These are phyloP conservation scores for Mobula hypostoma DNA, from an alignment of 2,113 vertebrate species.

Conservation along the genomic window DNA sequence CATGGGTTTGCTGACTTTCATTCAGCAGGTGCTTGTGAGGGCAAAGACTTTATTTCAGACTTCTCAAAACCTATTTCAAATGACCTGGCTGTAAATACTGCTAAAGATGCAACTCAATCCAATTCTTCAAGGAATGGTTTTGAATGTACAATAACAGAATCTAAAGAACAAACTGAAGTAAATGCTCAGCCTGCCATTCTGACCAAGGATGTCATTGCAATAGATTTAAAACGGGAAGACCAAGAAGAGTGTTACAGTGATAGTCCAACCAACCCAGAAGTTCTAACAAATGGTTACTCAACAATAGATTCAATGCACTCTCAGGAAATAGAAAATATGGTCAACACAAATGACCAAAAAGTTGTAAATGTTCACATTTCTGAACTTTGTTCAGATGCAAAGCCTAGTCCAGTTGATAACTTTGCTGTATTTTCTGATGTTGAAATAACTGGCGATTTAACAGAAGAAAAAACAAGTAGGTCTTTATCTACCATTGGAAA, in stretches of 20 bases:
- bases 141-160: slow-evolving; percentile 48
- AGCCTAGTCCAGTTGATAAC: slow-evolving; percentile 58
- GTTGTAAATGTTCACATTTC: slow-evolving; percentile 45
- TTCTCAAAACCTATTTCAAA: slow-evolving; percentile 56
- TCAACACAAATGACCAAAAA: slow-evolving; percentile 51
- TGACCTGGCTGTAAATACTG: slow-evolving; percentile 54
- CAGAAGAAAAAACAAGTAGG: neutral
- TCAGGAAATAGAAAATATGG: slow-evolving; percentile 64
- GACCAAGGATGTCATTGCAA: slow-evolving; percentile 47
- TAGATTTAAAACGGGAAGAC: slow-evolving; percentile 49
- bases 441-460: slow-evolving; percentile 42
- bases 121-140: slow-evolving; percentile 53
- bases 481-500: neutral
- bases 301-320: slow-evolving; percentile 59
- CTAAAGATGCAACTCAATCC: slow-evolving; percentile 56
- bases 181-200: slow-evolving; percentile 46
- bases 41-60: slow-evolving; percentile 53
- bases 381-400: slow-evolving; percentile 52
- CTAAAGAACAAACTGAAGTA: slow-evolving; percentile 52
- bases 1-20: slow-evolving; percentile 61
- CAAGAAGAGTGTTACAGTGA: slow-evolving; percentile 64
- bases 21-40: slow-evolving; percentile 57
- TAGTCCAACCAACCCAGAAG: slow-evolving; percentile 58
- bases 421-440: slow-evolving; percentile 73
- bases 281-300: slow-evolving; percentile 84